phyloP scores from a whole-genome alignment of 2,888 invertebrate species.

The Diloba caeruleocephala region DNA sequence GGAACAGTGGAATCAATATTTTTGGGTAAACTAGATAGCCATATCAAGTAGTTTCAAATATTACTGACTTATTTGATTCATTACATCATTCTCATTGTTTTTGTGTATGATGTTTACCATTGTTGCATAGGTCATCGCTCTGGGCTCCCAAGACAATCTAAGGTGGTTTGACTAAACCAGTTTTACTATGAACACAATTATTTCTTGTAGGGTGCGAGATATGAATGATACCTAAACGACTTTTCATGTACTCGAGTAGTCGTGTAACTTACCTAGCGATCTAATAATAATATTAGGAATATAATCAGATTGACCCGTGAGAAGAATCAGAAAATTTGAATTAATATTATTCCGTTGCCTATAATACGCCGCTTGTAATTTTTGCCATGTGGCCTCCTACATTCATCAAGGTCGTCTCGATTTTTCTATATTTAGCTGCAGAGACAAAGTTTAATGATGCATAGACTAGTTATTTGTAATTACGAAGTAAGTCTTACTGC shows the following conservation, averaged over 20 bases:
- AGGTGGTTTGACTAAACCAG: conserved; percentile 24
- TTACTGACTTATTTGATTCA: not conserved
- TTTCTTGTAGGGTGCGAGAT: not conserved
- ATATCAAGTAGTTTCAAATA: too few species aligned
- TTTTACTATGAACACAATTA: conserved; percentile 8
- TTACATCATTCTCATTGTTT: too few species aligned
- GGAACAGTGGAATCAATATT: too few species aligned
- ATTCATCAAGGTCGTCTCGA: conserved; percentile 49
- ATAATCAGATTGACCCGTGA: conserved; percentile 6
- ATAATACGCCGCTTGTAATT: conserved; percentile 38
- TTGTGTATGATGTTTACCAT: not conserved
- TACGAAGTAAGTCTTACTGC: conserved; percentile 2
- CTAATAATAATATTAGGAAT: conserved; percentile 2
- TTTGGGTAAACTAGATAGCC: too few species aligned
- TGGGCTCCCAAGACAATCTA: not conserved
- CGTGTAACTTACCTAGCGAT: conserved; percentile 1
- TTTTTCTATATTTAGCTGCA: conserved; percentile 41
- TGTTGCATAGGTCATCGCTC: conserved; percentile 1
- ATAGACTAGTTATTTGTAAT: conserved; percentile 16
- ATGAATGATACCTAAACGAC: conserved; percentile 11
- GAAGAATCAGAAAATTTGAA: conserved; percentile 22
- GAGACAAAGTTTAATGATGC: conserved; percentile 29
- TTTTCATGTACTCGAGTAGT: not conserved
- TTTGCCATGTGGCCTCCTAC: conserved; percentile 42
- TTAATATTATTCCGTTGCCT: conserved; percentile 25